phyloP scores from a whole-genome alignment of 30 jellyfish, hydroid and myxozoan genomes.

The Hydractinia symbiolongicarpus region DNA sequence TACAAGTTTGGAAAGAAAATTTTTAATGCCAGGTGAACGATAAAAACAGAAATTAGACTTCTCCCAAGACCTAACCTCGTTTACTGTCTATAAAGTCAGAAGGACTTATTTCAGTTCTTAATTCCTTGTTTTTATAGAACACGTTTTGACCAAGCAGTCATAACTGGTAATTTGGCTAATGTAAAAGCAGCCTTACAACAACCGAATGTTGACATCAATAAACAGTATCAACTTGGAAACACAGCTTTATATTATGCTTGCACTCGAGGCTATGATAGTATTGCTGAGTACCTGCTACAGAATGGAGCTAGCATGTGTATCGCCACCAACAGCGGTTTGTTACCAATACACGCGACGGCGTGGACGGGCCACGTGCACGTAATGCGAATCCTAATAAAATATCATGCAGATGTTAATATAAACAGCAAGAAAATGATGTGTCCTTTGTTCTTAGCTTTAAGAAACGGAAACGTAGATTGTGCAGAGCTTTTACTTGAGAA shows the following conservation, averaged over 20 bases:
- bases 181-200: constrained; percentile 9
- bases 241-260: constrained; percentile 18
- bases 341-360: not conserved
- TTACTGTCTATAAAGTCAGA: not conserved
- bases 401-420: not conserved
- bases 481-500: constrained; percentile 10
- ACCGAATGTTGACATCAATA: constrained; percentile 12
- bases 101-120: not conserved
- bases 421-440: not conserved
- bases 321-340: not conserved
- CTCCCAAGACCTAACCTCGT: too few relatives aligned
- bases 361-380: not conserved
- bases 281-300: not conserved
- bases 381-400: not conserved
- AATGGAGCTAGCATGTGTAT: constrained; percentile 3
- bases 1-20: too few relatives aligned
- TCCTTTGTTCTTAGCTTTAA: constrained; percentile 1
- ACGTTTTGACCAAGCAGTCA: not conserved
- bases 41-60: too few relatives aligned
- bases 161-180: not conserved
- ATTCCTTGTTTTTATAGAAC: not conserved
- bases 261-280: not conserved
- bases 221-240: constrained; percentile 15
- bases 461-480: not conserved
- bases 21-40: too few relatives aligned